These are phyloP conservation scores for Coelopa frigida DNA, from an alignment of 1,140 invertebrate species.

Conservation along the genomic window DNA sequence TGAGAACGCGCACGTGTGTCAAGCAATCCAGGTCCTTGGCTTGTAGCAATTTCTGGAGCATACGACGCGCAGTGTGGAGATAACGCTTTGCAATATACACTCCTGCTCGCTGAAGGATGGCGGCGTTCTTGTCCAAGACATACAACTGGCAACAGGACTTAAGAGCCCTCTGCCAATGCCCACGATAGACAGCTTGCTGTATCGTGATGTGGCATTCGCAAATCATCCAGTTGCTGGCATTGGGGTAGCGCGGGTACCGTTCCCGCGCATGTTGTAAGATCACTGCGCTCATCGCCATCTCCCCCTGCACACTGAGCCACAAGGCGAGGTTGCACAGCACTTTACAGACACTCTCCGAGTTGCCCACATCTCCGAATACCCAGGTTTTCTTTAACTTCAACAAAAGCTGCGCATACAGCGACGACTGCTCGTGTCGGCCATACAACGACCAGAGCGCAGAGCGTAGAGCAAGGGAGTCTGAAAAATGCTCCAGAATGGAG, in stretches of 20 bases:
- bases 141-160: slow-evolving; percentile 64
- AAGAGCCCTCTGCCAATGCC: slow-evolving; percentile 70
- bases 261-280: slow-evolving; percentile 54
- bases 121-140: slow-evolving; percentile 62
- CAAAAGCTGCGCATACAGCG: slow-evolving; percentile 68
- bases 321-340: slow-evolving; percentile 63
- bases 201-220: slow-evolving; percentile 57
- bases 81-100: slow-evolving; percentile 63
- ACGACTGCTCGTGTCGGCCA: slow-evolving; percentile 75
- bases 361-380: slow-evolving; percentile 50
- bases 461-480: slow-evolving; percentile 68
- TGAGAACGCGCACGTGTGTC: slow-evolving; percentile 58
- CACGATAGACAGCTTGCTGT: slow-evolving; percentile 52
- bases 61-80: slow-evolving; percentile 53
- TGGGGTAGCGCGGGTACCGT: slow-evolving; percentile 56
- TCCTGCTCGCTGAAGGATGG: slow-evolving; percentile 56
- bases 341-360: slow-evolving; percentile 62
- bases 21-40: slow-evolving; percentile 51
- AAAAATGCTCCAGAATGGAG: slow-evolving; percentile 71
- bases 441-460: slow-evolving; percentile 80
- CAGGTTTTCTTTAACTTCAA: slow-evolving; percentile 53
- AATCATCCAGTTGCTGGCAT: slow-evolving; percentile 59
- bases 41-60: slow-evolving; percentile 53
- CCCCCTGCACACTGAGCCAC: slow-evolving; percentile 54
- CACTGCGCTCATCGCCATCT: slow-evolving; percentile 50